A percentile compares a stretch with the other conserved stretches of the same genome.
phyloP scores from a whole-genome alignment of 2,113 vertebrate species.

The Cavia aperea region DNA sequence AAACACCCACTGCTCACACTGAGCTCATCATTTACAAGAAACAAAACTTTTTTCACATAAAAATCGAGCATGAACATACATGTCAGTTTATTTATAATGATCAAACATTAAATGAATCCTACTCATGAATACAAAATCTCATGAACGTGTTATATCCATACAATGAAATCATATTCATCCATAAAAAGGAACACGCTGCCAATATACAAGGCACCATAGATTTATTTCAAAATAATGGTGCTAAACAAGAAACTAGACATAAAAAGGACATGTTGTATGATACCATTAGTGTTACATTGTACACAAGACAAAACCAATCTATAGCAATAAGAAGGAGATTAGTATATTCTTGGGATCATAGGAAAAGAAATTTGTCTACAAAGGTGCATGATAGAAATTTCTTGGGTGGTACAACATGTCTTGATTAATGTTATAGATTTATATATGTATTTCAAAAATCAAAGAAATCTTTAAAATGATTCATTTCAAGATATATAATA shows the following conservation, averaged over 20 bases:
- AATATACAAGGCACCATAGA: rapidly evolving
- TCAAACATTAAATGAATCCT: neutral
- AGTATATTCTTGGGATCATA: neutral
- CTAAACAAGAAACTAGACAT: neutral
- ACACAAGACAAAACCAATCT: neutral
- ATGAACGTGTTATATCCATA: neutral
- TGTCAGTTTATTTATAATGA: neutral
- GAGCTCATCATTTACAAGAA: neutral
- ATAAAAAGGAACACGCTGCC: neutral
- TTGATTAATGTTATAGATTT: neutral
- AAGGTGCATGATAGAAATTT: too few relatives aligned
- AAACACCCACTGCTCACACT: neutral
- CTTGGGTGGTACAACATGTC: rapidly evolving
- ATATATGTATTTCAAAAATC: neutral
- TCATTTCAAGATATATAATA: neutral
- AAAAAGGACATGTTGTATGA: neutral
- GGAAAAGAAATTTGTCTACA: neutral
- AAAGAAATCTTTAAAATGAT: neutral
- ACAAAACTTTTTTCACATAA: neutral
- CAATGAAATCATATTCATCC: neutral
- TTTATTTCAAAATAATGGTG: neutral
- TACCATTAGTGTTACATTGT: neutral
- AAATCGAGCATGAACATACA: neutral
- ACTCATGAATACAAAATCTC: neutral
- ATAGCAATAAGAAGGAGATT: too few relatives aligned